Evolutionary conservation across 2,797 vertebrate genomes (phyloP), one percentile per base, ranked within the genome.

Genomic region (Pelobates cultripes): DNA sequence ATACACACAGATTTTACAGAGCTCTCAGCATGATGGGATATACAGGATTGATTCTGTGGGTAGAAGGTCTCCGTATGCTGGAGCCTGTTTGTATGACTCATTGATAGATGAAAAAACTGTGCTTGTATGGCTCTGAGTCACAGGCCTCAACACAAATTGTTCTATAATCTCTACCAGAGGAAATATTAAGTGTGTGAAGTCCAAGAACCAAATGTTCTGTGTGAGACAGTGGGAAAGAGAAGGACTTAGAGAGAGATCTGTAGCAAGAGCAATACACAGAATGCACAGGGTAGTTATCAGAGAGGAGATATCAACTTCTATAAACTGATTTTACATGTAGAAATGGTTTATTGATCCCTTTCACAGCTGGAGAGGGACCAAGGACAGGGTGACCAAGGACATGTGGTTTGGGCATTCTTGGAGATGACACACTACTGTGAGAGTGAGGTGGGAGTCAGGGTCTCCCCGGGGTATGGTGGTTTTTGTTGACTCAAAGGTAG

Each of bases 71-170:
- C 13, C 3, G 55, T 57, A 3, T 57, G 55, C 14, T 42, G 70
- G 4, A 4, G 53, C 41, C 41, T 43, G 66, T 67, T 28, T 73
- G 44, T 15, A 15, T 73, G 78, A 79, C 8, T 79, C 78, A 73
- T 13, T 4, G 17, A 63, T 44, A 42, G 43, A 12, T 64, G 69
- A 47, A 57, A 40, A 28, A 12, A 44, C 15, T 17, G 13, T 55
- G 45, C 44, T 60, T 67, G 63, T 41, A 17, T 61, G 57, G 55
- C 12, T 61, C 51, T 68, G 66, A 43, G 13, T 74, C 72, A 74
- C 51, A 57, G 55, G 14, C 53, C 72, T n/a, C 40, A 61, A 53
- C 4, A 74, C 72, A 74, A 40, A n/a, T 55, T 74, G 72, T 74
- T 74, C 72, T 17, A 43, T 73, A 41, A 74, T 61, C 72, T 74